Evolutionary conservation across 2,888 invertebrate species (phyloP).

Genomic region (Spodoptera picta): DNA sequence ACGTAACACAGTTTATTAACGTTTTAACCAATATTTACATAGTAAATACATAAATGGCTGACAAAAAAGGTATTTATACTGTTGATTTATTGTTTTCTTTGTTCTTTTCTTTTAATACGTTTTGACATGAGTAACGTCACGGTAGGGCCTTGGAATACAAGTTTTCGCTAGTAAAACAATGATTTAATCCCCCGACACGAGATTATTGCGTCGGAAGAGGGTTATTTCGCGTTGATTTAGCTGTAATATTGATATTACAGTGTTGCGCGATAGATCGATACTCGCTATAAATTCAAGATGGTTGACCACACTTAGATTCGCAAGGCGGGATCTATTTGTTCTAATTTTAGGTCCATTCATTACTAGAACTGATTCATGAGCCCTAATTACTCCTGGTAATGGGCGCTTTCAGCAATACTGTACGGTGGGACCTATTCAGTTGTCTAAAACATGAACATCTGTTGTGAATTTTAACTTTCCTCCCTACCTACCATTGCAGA

Average conservation of each 20-base stretch:
- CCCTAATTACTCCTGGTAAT: constrained; percentile 7
- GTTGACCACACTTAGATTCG: constrained; percentile 66
- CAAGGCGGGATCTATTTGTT: constrained; percentile 61
- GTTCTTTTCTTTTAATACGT: constrained; percentile 72
- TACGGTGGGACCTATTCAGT: neutral
- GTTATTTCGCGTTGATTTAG: constrained; percentile 33
- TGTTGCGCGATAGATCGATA: constrained; percentile 74
- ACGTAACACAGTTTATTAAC: constrained; percentile 60
- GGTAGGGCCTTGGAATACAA: constrained; percentile 61
- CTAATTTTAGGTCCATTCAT: constrained; percentile 67
- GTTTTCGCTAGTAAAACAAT: constrained; percentile 58
- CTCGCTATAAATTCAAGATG: constrained; percentile 77
- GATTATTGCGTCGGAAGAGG: constrained; percentile 27
- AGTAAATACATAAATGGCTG: constrained; percentile 84
- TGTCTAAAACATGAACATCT: constrained; percentile 22
- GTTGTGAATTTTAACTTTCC: constrained; percentile 11
- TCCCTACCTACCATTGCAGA: neutral
- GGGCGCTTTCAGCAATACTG: constrained; percentile 7
- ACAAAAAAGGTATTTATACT: constrained; percentile 88
- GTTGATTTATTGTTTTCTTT: constrained; percentile 77
- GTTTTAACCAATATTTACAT: constrained; percentile 70
- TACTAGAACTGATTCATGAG: constrained; percentile 39
- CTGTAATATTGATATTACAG: constrained; percentile 23
- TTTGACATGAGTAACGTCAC: constrained; percentile 87
- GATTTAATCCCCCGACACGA: constrained; percentile 42